These are phyloP conservation scores for Macrophya alboannulata DNA, from an alignment of 2,888 invertebrate genomes.

Conservation along the genomic window DNA sequence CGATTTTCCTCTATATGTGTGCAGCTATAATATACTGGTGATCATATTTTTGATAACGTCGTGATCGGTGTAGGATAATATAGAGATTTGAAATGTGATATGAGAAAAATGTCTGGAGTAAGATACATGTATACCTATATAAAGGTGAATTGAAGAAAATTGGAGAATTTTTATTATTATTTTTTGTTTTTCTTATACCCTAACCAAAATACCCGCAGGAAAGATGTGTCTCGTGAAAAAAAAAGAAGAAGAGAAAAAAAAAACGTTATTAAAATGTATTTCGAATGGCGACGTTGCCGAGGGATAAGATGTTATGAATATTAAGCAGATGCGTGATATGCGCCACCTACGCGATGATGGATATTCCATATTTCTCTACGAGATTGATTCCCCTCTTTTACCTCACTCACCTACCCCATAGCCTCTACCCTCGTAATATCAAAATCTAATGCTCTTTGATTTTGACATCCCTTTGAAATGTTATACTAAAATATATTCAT, in stretches of 20 bases:
- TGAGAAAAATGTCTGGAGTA: background rate
- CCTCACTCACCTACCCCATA: background rate
- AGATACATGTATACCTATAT: too few relatives aligned
- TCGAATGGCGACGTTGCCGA: constrained; percentile 60
- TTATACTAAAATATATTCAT: constrained; percentile 9
- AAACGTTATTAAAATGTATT: constrained; percentile 74
- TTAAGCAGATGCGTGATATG: constrained; percentile 64
- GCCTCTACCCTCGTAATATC: constrained; percentile 8
- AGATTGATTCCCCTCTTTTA: constrained; percentile 43
- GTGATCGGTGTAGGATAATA: background rate
- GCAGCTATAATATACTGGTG: background rate
- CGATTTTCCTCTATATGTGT: background rate
- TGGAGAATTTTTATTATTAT: background rate
- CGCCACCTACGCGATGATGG: constrained; percentile 59
- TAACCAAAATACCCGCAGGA: background rate
- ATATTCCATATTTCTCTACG: constrained; percentile 51
- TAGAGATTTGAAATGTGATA: background rate
- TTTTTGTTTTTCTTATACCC: background rate
- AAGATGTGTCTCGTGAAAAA: background rate
- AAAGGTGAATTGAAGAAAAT: background rate
- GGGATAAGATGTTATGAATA: constrained; percentile 72
- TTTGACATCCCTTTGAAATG: constrained; percentile 22
- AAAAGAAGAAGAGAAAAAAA: constrained; percentile 54
- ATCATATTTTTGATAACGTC: background rate
- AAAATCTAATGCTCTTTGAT: constrained; percentile 36